These are phyloP conservation scores for Anagrus nilaparvatae DNA, from an alignment of 1,140 invertebrate genomes.

Conservation along the genomic window DNA sequence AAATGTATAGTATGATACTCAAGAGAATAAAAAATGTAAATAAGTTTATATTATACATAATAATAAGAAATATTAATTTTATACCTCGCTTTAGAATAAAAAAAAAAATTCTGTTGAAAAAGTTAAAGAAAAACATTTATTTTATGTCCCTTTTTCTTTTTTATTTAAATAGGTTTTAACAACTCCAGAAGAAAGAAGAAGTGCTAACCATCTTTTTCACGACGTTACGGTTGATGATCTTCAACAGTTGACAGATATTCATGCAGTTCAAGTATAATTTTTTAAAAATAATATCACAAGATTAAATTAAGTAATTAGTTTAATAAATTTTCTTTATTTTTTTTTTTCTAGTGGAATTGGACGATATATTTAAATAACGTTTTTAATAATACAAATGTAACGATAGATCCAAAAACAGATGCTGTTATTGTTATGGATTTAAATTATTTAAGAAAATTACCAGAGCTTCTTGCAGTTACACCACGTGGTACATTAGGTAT, in stretches of 20 bases:
- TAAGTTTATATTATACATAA: neutral
- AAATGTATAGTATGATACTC: too few relatives aligned
- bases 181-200: constrained; percentile 56
- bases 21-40: neutral
- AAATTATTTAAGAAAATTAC: constrained; percentile 49
- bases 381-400: constrained; percentile 49
- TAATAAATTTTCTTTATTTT: too few relatives aligned
- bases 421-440: constrained; percentile 52
- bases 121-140: constrained; percentile 5
- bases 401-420: constrained; percentile 40
- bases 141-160: constrained; percentile 14
- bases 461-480: constrained; percentile 41
- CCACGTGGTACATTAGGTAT: constrained; percentile 46
- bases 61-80: constrained; percentile 2
- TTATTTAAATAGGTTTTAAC: constrained; percentile 52
- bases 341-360: constrained; percentile 53
- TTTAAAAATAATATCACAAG: neutral
- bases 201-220: constrained; percentile 61
- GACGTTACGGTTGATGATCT: constrained; percentile 59
- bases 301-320: neutral
- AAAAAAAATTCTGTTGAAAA: neutral
- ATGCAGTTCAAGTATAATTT: constrained; percentile 32
- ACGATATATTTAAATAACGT: constrained; percentile 49
- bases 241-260: constrained; percentile 38
- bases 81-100: neutral